phyloP scores from a whole-genome alignment of 2,888 invertebrate species.

The Rhaphigaster nebulosa region DNA sequence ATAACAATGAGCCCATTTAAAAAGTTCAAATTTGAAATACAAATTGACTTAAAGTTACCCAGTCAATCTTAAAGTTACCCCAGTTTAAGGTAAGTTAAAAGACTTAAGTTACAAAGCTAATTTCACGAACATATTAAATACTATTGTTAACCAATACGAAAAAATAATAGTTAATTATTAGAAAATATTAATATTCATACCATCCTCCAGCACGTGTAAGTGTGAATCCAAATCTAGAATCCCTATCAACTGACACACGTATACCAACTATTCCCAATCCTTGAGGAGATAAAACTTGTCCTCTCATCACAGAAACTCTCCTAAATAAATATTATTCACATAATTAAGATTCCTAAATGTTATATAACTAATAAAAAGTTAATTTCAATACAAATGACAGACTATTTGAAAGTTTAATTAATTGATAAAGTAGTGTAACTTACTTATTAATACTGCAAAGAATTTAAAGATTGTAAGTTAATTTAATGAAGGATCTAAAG shows the following conservation, averaged over 20 bases:
- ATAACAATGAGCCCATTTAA: too few species aligned
- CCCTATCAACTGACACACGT: conserved; percentile 93
- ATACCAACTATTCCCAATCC: conserved; percentile 97
- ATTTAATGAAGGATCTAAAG: not conserved
- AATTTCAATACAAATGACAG: not conserved
- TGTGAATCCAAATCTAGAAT: conserved; percentile 96
- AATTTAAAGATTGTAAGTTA: not conserved
- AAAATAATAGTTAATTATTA: not conserved
- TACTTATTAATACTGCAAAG: not conserved
- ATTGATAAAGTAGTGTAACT: not conserved
- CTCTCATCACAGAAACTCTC: conserved; percentile 98
- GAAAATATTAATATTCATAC: conserved; percentile 72
- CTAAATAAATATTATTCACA: conserved; percentile 72
- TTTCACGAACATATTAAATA: not conserved
- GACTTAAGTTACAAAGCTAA: not conserved
- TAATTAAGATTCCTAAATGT: conserved; percentile 6
- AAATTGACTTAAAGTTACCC: too few species aligned
- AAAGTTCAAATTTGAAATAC: too few species aligned
- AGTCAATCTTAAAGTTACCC: too few species aligned
- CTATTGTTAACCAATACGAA: not conserved
- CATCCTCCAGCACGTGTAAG: conserved; percentile 93
- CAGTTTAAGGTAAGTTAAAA: too few species aligned
- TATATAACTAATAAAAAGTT: not conserved
- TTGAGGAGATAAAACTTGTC: conserved; percentile 94
- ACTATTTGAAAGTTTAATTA: not conserved